Percentiles rank a stretch among this genome's conserved stretches.
Evolutionary conservation across 2,113 vertebrate species (phyloP).

Genomic region (Brachionichthys hirsutus): DNA sequence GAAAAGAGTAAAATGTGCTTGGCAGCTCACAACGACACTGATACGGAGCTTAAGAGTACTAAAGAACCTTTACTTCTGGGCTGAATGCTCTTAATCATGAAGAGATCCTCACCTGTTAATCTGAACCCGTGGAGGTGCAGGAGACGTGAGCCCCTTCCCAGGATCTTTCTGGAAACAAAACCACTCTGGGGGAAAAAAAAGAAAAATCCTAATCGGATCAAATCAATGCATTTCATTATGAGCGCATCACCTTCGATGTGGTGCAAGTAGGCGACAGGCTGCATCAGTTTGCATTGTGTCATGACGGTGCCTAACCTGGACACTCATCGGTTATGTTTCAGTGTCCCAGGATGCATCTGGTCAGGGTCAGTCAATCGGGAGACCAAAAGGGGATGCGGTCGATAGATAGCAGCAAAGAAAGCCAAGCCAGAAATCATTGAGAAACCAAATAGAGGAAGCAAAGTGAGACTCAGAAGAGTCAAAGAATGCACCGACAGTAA

Average conservation of each 20-base stretch:
- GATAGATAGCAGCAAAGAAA: slow-evolving; percentile 63
- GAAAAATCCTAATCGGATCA: slow-evolving; percentile 21
- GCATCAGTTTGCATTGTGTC: slow-evolving; percentile 38
- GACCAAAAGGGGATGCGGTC: slow-evolving; percentile 74
- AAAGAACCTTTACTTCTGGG: background rate
- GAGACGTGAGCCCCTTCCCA: slow-evolving; percentile 48
- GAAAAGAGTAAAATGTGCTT: background rate
- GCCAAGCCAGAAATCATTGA: slow-evolving; percentile 62
- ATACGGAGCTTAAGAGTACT: background rate
- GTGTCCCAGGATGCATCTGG: slow-evolving; percentile 76
- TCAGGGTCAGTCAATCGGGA: slow-evolving; percentile 57
- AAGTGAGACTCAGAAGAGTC: slow-evolving; percentile 41
- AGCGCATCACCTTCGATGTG: slow-evolving; percentile 5
- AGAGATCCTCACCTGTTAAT: slow-evolving; percentile 66
- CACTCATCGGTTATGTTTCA: slow-evolving; percentile 49
- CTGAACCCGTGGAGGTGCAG: slow-evolving; percentile 39
- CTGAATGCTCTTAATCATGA: slow-evolving; percentile 1
- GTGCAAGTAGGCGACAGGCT: slow-evolving; percentile 7
- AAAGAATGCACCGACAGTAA: slow-evolving; percentile 27
- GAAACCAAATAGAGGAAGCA: slow-evolving; percentile 73
- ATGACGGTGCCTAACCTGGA: slow-evolving; percentile 54
- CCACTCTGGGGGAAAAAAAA: slow-evolving; percentile 76
- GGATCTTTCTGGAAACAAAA: slow-evolving; percentile 80
- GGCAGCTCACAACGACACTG: background rate
- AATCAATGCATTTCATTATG: slow-evolving; percentile 5